These are phyloP conservation scores for Grammomys dolichurus DNA, from an alignment of 2,113 vertebrate genomes.

Conservation along the genomic window DNA sequence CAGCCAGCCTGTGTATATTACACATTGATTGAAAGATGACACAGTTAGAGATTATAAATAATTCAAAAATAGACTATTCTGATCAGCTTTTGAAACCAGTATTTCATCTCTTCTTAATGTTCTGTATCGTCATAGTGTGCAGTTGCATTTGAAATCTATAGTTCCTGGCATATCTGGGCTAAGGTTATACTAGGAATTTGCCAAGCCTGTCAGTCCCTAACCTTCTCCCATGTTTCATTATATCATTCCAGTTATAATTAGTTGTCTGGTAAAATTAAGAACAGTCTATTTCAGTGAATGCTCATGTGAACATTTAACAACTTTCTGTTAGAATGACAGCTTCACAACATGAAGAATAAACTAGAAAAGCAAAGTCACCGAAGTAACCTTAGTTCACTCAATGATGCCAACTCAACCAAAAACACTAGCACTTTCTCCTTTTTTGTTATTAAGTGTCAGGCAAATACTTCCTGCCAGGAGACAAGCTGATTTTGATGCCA, in stretches of 20 bases:
- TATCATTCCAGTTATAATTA: constrained; percentile 79
- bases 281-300: constrained; percentile 75
- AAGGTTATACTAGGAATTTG: constrained; percentile 78
- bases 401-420: constrained; percentile 21
- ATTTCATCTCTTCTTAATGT: constrained; percentile 21
- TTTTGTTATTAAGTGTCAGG: not conserved
- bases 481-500: not conserved
- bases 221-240: constrained; percentile 77
- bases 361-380: not conserved
- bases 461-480: not conserved
- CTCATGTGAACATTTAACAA: constrained; percentile 65
- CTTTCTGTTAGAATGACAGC: constrained; percentile 52
- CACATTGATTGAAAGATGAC: constrained; percentile 51
- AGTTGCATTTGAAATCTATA: constrained; percentile 75
- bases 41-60: constrained; percentile 60
- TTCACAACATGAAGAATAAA: constrained; percentile 57
- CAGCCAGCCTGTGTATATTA: constrained; percentile 35
- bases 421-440: not conserved
- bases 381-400: constrained; percentile 46
- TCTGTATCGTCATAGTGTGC: not conserved
- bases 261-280: constrained; percentile 86
- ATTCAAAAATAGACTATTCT: constrained; percentile 49
- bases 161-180: constrained; percentile 84
- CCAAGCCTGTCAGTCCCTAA: constrained; percentile 80
- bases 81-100: constrained; percentile 46